A percentile compares a stretch with the other conserved stretches of the same genome.
These are phyloP conservation scores for Cheilosia pagana DNA, from an alignment of 2,888 invertebrate genomes.

Conservation along the genomic window DNA sequence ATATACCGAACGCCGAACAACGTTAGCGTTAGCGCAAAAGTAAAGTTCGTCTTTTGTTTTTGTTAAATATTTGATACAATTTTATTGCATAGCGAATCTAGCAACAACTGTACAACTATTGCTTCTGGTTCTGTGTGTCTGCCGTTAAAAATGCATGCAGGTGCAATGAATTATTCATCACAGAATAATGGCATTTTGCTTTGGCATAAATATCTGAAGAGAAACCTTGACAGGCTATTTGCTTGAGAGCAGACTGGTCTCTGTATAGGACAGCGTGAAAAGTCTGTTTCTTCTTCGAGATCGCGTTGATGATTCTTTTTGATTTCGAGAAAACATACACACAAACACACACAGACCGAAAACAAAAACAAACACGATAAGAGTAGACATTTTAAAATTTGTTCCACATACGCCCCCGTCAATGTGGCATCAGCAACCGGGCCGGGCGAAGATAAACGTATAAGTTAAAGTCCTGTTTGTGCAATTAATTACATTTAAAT, in stretches of 20 bases:
- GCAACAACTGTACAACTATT: constrained; percentile 58
- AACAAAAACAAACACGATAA: neutral
- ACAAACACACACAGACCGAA: neutral
- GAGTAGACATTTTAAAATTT: constrained; percentile 9
- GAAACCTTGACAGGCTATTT: constrained; percentile 63
- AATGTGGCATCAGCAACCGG: neutral
- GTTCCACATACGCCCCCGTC: constrained; percentile 33
- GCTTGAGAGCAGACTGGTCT: constrained; percentile 49
- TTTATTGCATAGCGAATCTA: constrained; percentile 63
- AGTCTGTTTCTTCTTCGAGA: constrained; percentile 3
- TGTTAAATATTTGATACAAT: constrained; percentile 73
- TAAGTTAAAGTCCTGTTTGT: neutral
- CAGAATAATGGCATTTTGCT: constrained; percentile 73
- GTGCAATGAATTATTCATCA: constrained; percentile 73
- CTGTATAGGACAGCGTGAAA: constrained; percentile 18
- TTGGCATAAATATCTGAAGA: constrained; percentile 69
- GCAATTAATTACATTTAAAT: constrained; percentile 46
- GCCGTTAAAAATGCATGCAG: constrained; percentile 72
- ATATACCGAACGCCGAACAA: constrained; percentile 50
- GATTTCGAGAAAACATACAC: constrained; percentile 17
- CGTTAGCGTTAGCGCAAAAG: constrained; percentile 55
- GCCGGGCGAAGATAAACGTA: neutral
- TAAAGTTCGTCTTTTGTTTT: constrained; percentile 73
- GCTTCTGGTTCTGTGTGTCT: constrained; percentile 53
- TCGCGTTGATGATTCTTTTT: constrained; percentile 2